Conservation (phyloP, 2,888 invertebrate genomes). For the Nephrotoma appendiculata region DNA sequence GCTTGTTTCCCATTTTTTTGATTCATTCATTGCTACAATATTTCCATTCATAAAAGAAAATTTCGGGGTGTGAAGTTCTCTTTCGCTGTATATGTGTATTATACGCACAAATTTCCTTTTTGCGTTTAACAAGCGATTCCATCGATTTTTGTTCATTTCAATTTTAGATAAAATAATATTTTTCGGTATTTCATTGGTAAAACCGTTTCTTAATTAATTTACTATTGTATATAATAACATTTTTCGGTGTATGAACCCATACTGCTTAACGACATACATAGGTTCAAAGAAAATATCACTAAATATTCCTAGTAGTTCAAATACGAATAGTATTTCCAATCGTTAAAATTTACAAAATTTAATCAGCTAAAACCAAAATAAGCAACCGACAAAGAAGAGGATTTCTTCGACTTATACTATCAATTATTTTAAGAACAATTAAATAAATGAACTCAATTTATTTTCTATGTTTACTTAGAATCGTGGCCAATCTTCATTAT, state of each 20-base stretch:
- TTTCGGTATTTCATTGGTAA: background rate
- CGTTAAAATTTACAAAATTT: no score
- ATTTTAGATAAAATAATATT: background rate
- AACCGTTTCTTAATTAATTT: background rate
- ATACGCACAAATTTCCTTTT: background rate
- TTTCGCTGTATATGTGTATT: background rate
- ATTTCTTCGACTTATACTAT: no score
- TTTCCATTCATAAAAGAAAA: background rate
- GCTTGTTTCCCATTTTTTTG: background rate
- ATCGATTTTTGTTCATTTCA: background rate
- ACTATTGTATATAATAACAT: background rate
- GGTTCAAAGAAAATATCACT: no score
- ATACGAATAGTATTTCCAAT: no score
- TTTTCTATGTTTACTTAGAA: no score
- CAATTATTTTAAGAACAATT: no score
- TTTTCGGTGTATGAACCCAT: background rate
- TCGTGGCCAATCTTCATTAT: no score
- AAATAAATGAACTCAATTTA: no score
- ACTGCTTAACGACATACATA: background rate
- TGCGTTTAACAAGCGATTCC: background rate
- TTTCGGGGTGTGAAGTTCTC: background rate
- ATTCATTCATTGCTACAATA: background rate
- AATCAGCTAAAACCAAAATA: no score
- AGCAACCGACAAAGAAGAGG: no score
- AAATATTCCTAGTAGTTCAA: no score